phyloP scores from a whole-genome alignment of 2,113 vertebrate species.

The Istiophorus platypterus region DNA sequence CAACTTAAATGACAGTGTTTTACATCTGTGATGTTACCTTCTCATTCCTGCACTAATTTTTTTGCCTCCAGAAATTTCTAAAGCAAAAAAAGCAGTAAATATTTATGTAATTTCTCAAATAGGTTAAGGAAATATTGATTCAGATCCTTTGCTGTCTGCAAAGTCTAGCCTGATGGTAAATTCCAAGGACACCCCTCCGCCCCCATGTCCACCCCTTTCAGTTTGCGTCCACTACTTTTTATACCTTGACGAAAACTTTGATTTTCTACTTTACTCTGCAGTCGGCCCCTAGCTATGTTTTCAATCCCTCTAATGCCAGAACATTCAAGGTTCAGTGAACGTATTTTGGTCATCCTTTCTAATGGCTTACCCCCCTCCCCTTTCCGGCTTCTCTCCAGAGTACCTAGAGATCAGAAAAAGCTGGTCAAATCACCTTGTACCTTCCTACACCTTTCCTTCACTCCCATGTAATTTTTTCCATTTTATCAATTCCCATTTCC shows the following conservation, averaged over 20 bases:
- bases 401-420: slow-evolving; percentile 38
- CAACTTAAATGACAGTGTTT: neutral
- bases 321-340: slow-evolving; percentile 59
- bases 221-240: neutral
- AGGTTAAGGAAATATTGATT: slow-evolving; percentile 18
- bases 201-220: neutral
- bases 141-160: slow-evolving; percentile 10
- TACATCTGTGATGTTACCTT: neutral
- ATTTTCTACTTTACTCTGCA: slow-evolving; percentile 1
- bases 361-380: slow-evolving; percentile 29
- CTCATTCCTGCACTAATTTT: neutral
- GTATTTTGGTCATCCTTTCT: slow-evolving; percentile 42
- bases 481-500: neutral
- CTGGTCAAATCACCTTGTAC: neutral
- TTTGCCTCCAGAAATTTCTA: neutral
- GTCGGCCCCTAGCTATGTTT: slow-evolving; percentile 36
- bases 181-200: neutral
- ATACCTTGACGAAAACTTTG: slow-evolving; percentile 14
- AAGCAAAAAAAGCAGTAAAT: slow-evolving; percentile 7
- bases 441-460: neutral
- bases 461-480: neutral
- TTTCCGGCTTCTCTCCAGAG: slow-evolving; percentile 24
- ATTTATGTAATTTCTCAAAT: slow-evolving; percentile 20
- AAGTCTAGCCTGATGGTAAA: slow-evolving; percentile 11
- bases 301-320: slow-evolving; percentile 20